Evolutionary conservation across 2,113 vertebrate genomes (phyloP).

Genomic region (Peromyscus polionotus): DNA sequence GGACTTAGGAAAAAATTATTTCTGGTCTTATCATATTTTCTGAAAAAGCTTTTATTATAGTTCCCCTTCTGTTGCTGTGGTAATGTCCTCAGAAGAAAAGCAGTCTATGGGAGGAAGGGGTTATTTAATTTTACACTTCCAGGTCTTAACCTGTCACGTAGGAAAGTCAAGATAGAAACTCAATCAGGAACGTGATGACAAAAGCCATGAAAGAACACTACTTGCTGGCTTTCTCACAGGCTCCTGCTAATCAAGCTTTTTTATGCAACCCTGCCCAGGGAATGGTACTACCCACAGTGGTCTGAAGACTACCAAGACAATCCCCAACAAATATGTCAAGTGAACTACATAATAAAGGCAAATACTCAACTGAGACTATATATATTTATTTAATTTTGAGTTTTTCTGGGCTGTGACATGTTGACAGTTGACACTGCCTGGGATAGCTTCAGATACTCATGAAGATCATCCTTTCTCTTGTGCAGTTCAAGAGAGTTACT

Average conservation of each 20-base stretch:
- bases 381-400: neutral
- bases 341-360: neutral
- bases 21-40: neutral
- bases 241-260: neutral
- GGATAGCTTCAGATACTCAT: neutral
- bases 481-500: accelerated
- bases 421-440: too few relatives aligned
- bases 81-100: neutral
- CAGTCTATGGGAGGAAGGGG: neutral
- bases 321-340: neutral
- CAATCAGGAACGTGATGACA: neutral
- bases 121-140: neutral
- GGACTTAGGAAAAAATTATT: neutral
- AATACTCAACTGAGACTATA: neutral
- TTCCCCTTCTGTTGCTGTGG: neutral
- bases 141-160: neutral
- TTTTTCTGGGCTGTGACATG: neutral
- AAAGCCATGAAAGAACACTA: too few relatives aligned
- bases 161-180: neutral
- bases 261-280: neutral
- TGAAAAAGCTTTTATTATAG: neutral
- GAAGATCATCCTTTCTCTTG: neutral
- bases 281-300: neutral
- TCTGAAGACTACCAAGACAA: too few relatives aligned
- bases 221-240: neutral